Evolutionary conservation across 53 echinoderm and acorn worm species (phyloP), one percentile per base, ranked within the genome.

Genomic region (Stichopus horrens): DNA sequence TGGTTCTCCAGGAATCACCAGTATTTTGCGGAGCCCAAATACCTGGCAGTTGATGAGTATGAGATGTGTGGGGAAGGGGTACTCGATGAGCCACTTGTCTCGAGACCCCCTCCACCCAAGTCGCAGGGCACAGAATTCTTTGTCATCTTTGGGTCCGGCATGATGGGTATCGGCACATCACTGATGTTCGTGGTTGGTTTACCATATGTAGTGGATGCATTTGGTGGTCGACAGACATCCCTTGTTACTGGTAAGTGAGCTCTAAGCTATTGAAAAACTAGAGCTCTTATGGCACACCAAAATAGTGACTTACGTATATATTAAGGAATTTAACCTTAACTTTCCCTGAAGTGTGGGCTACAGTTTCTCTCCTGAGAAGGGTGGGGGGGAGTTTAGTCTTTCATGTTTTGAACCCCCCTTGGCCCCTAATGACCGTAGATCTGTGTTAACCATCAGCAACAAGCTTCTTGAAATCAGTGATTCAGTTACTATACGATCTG

Each of bases 161-260:
- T 93, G 75, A 84, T 88, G 55, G 96, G 96, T 5, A 81, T 92
- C 4, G 96, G 96, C 19, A 91, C 94, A 6, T 88, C 94, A 7
- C 96, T 94, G 52, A 94, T 94, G 94, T 94, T 94, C 54, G 92
- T 91, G 0, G 88, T 91, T 23, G 96, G 96, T 9, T 84, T 96
- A 21, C 89, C 96, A 21, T 96, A 94, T 77, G 55, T 92, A 6
- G 91, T 88, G 9, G 96, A 96, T 73, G 86, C 84, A 52, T 76
- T 88, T 16, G 74, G 59, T 2, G 89, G 91, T 8, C 71, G 76
- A 56, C 74, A 74, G 7, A 93, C 91, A 0, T 76, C 93, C 2
- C 83, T 93, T 71, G 83, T 89, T 22, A 88, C 91, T 51, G 93
- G 93, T 93, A 89, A 91, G 93, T 87, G 5, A 60, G 18, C 37